Base-by-base conservation (phyloP, 1,140 invertebrate species). In the Listronotus bonariensis region DNA sequence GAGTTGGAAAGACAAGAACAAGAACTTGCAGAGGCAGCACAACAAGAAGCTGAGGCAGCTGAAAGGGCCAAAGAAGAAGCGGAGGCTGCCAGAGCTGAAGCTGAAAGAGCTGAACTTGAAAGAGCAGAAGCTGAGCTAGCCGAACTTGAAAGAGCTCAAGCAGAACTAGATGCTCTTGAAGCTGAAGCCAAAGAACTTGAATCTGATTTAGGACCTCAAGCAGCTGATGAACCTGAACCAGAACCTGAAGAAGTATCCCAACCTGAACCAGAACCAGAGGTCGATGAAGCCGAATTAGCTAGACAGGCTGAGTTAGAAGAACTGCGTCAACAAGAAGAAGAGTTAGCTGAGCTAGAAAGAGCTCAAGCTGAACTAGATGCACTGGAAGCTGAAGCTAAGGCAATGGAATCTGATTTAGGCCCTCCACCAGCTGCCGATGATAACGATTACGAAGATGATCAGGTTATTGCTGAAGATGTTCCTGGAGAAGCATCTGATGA, bases 91-190 rank as follows among this genome's bases (percentile, higher is more conserved):
- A 53, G 32, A 42, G 84, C 85, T 78, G 85, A 86, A 72, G 83
- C 82, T 8, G 85, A 87, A 74, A 57, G 83, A 18, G 82, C 80
- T 4, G 86, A 85, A 60, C 81, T 85, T 45, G 80, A 80, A 42
- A 82, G 81, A 40, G 83, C 85, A 32, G 84, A 85, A 36, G 84
- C 85, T 56, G 84, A 86, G 74, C 78, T 80, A 26, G 83, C 36
- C n/a, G n/a, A n/a, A n/a, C n/a, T n/a, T n/a, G n/a, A n/a, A n/a
- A n/a, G n/a, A n/a, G n/a, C n/a, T n/a, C 65, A 67, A 54, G 69
- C 69, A 14, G 67, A 71, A 48, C 51, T 71, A 17, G 79, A 80
- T 65, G 69, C 64, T 36, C 42, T 62, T 14, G 64, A 71, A 67
- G 65, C 65, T 41, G 72, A 68, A 62, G 71, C 71, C 9, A 67